Percentiles rank a stretch among this genome's conserved stretches.
Evolutionary conservation across 2,113 vertebrate species (phyloP).

Genomic region (Terrapene triunguis): DNA sequence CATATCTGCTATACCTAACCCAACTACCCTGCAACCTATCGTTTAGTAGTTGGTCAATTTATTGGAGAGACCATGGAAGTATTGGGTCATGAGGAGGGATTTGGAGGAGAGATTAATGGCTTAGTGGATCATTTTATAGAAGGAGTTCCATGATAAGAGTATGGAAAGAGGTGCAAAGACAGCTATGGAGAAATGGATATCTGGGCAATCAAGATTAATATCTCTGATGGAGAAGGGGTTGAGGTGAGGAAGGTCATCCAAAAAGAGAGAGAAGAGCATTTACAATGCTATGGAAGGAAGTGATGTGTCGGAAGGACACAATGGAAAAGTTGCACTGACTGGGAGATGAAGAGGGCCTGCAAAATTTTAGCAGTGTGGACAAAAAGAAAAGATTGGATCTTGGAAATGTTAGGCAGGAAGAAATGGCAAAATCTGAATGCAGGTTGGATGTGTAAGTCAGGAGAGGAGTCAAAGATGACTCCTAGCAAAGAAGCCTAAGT

Average conservation of each 20-base stretch:
- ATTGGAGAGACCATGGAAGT: neutral
- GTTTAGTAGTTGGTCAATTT: neutral
- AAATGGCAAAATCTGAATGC: slow-evolving; percentile 9
- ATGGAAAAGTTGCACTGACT: neutral
- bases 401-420: neutral
- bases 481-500: neutral
- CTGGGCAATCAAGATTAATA: neutral
- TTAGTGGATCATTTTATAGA: neutral
- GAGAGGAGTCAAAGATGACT: neutral
- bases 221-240: neutral
- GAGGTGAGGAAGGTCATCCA: neutral
- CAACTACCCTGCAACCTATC: neutral
- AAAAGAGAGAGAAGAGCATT: neutral
- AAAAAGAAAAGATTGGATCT: slow-evolving; percentile 3
- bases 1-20: neutral
- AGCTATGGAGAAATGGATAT: neutral
- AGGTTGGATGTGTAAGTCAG: neutral
- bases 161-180: neutral
- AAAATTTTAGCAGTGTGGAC: neutral
- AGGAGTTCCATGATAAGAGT: neutral
- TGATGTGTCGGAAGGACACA: neutral
- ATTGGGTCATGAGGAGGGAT: neutral
- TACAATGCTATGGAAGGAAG: slow-evolving; percentile 12
- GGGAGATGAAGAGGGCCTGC: neutral
- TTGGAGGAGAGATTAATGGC: neutral